A percentile compares a stretch with the other conserved stretches of the same genome.
Conservation (phyloP, 2,888 invertebrate genomes). For the Morpho achilles region DNA sequence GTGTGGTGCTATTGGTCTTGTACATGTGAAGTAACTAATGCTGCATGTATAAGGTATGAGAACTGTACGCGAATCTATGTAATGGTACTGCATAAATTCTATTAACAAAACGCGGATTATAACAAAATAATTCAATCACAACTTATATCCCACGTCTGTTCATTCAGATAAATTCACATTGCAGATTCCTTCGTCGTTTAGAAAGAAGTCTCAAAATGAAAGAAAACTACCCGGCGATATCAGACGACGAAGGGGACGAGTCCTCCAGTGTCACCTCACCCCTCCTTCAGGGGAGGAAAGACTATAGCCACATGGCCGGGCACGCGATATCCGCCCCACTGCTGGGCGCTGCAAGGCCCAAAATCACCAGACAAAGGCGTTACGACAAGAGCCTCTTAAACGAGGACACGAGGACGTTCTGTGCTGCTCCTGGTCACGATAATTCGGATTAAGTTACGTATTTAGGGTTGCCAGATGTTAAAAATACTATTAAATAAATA, state of each 20-base stretch:
- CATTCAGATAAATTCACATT: conserved; percentile 20
- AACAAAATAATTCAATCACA: no score
- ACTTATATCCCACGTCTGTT: background rate
- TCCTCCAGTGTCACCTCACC: conserved; percentile 84
- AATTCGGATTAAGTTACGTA: conserved; percentile 54
- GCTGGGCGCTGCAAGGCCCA: conserved; percentile 66
- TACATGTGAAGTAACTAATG: no score
- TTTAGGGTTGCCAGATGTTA: no score
- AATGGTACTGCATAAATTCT: no score
- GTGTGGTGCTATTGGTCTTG: no score
- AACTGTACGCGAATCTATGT: no score
- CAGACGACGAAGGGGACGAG: conserved; percentile 79
- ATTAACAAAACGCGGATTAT: no score
- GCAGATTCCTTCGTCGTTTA: conserved; percentile 84
- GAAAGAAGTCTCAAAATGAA: conserved; percentile 85
- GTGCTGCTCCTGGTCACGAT: conserved; percentile 60
- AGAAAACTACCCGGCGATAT: conserved; percentile 79
- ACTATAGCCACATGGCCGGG: conserved; percentile 48
- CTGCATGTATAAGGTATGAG: no score
- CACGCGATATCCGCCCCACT: conserved; percentile 71
- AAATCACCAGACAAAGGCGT: conserved; percentile 67
- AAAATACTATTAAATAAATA: no score
- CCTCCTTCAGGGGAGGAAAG: conserved; percentile 70
- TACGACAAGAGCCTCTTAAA: conserved; percentile 65
- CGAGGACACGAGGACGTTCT: conserved; percentile 68